These are phyloP conservation scores for Xestia sexstrigata DNA, from an alignment of 2,888 invertebrate species.

Conservation along the genomic window DNA sequence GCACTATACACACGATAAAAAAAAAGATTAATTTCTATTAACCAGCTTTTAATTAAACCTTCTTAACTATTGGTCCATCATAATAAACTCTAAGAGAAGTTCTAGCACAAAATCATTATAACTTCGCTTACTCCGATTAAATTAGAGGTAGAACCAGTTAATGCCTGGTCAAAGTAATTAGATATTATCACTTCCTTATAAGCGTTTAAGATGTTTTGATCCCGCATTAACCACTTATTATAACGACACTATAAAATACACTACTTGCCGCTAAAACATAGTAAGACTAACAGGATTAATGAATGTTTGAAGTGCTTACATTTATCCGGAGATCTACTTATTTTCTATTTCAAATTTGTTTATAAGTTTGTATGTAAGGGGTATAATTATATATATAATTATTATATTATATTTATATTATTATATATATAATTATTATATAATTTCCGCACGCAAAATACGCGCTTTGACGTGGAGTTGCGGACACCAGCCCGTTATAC, in stretches of 20 bases:
- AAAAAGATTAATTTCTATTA: background rate
- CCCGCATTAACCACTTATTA: slow-evolving; percentile 31
- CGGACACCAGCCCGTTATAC: too few species aligned
- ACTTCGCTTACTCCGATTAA: background rate
- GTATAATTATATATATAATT: too few species aligned
- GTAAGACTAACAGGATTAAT: slow-evolving; percentile 16
- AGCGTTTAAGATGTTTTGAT: slow-evolving; percentile 37
- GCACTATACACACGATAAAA: too few species aligned
- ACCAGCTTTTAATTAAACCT: background rate
- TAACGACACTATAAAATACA: slow-evolving; percentile 50
- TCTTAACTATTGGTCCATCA: background rate
- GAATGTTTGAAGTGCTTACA: slow-evolving; percentile 29
- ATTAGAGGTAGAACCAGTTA: slow-evolving; percentile 5
- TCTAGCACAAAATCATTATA: slow-evolving; percentile 7
- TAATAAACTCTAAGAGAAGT: background rate
- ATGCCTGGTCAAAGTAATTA: slow-evolving; percentile 21
- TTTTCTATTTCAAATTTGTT: too few species aligned
- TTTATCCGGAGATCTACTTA: slow-evolving; percentile 6
- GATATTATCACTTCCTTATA: slow-evolving; percentile 52
- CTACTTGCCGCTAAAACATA: slow-evolving; percentile 5
- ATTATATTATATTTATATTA: too few species aligned
- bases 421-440: too few species aligned
- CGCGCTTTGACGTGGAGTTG: too few species aligned
- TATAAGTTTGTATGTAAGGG: too few species aligned
- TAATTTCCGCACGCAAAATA: too few species aligned